These are phyloP conservation scores for Hyla sarda DNA, from an alignment of 2,113 vertebrate species.

Conservation along the genomic window DNA sequence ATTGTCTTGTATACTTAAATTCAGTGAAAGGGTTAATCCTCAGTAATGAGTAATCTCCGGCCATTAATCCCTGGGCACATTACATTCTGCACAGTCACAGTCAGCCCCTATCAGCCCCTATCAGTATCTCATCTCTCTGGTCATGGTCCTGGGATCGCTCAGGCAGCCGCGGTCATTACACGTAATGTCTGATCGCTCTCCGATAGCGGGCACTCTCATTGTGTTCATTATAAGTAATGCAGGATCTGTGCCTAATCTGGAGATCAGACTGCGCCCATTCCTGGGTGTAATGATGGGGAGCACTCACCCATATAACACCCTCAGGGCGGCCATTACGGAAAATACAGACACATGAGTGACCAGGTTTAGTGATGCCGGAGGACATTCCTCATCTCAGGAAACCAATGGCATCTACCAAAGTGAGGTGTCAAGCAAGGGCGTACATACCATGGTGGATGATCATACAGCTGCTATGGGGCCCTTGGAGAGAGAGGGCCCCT, in stretches of 20 bases:
- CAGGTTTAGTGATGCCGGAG: too few relatives aligned
- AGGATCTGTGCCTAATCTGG: slow-evolving; percentile 34
- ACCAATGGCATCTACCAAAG: too few relatives aligned
- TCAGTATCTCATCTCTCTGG: not conserved
- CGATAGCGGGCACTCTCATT: not conserved
- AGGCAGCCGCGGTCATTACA: not conserved
- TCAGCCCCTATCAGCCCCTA: slow-evolving; percentile 18
- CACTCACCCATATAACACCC: slow-evolving; percentile 8
- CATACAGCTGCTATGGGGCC: too few relatives aligned
- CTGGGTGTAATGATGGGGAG: slow-evolving; percentile 11
- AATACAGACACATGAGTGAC: too few relatives aligned
- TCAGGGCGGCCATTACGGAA: too few relatives aligned
- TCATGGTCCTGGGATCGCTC: not conserved
- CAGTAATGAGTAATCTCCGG: not conserved
- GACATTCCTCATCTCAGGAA: too few relatives aligned
- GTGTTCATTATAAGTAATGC: not conserved
- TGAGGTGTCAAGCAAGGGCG: too few relatives aligned
- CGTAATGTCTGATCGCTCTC: slow-evolving; percentile 10
- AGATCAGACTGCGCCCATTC: not conserved
- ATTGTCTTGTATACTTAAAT: too few relatives aligned
- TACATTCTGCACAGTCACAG: not conserved
- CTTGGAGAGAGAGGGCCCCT: too few relatives aligned
- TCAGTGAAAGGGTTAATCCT: slow-evolving; percentile 39
- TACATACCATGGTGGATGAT: too few relatives aligned
- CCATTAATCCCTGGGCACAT: not conserved